Evolutionary conservation across 1,140 invertebrate genomes (phyloP).

Genomic region (Apis florea): DNA sequence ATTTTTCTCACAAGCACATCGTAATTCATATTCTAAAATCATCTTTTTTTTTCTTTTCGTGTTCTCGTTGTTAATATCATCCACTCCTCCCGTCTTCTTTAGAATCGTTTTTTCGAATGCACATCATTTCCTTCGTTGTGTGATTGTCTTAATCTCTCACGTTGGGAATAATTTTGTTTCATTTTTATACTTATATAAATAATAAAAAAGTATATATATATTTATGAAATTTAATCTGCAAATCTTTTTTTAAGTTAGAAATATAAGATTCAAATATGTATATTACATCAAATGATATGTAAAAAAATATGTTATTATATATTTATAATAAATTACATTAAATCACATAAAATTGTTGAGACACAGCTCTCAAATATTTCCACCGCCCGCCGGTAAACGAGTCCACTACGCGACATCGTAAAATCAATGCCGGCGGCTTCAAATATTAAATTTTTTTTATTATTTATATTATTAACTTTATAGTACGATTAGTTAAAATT

Average conservation of each 20-base stretch:
- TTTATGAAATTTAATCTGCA: neutral
- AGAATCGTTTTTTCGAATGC: conserved; percentile 44
- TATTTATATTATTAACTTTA: too few species aligned
- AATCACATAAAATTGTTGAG: too few species aligned
- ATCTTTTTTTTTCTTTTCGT: conserved; percentile 53
- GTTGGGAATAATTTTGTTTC: conserved; percentile 19
- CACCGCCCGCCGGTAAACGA: too few species aligned
- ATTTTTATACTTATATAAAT: conserved; percentile 7
- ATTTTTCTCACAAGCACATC: conserved; percentile 34
- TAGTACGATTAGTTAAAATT: too few species aligned
- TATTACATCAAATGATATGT: neutral
- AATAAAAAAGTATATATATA: neutral
- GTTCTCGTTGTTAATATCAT: conserved; percentile 41
- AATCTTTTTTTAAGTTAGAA: neutral
- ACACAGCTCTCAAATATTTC: too few species aligned
- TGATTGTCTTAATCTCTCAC: conserved; percentile 29
- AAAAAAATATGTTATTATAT: neutral
- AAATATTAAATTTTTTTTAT: too few species aligned
- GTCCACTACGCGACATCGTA: too few species aligned
- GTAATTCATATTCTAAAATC: conserved; percentile 53
- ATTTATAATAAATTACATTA: neutral
- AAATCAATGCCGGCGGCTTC: too few species aligned
- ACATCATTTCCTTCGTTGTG: conserved; percentile 10
- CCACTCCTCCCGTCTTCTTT: conserved; percentile 54
- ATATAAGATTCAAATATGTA: neutral